Evolutionary conservation across 2,113 vertebrate species (phyloP), one percentile per base, ranked within the genome.

Genomic region (Dipodomys stephensi): DNA sequence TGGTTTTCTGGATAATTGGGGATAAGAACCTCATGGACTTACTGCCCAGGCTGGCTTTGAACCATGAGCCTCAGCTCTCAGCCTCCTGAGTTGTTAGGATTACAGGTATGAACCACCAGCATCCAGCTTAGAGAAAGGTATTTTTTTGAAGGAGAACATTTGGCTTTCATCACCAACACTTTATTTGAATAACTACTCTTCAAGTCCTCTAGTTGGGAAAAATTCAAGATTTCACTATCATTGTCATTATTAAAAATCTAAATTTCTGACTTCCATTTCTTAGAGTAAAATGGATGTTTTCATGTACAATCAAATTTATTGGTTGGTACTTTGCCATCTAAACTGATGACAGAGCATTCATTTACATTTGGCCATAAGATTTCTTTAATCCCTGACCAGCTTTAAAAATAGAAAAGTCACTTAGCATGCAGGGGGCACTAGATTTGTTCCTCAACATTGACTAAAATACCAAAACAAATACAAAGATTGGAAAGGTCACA

Each of bases 241-340:
- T 78, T 82, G 74, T 87, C 49, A 79, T 39, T 49, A 67, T 16
- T 69, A 62, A 30, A 90, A 88, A 91, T 60, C n/a, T 28, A 69
- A 79, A 88, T 60, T 46, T 22, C 9, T 53, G 64, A 16, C 15
- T 79, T 95, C 57, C 46, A 30, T 80, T 92, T n/a, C 46, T 80
- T 88, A 76, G 67, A 92, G 49, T 5, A 93, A 85, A 95, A 79
- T 39, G n/a, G 13, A 57, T 57, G 10, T 64, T 88, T 92, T 93
- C 82, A 73, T 80, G 79, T 71, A 57, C 0, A 86, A 32, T 44
- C 18, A 44, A 11, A 28, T 19, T n/a, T 28, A 8, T 46, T 28
- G 20, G 19, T 69, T 83, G 69, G 67, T 46, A 57, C 74, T 92
- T 69, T 64, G 62, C 57, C 32, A 35, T 91, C n/a, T 69, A 25